Base-by-base conservation (phyloP, 2,797 vertebrate genomes). In the Urocyon cinereoargenteus region DNA sequence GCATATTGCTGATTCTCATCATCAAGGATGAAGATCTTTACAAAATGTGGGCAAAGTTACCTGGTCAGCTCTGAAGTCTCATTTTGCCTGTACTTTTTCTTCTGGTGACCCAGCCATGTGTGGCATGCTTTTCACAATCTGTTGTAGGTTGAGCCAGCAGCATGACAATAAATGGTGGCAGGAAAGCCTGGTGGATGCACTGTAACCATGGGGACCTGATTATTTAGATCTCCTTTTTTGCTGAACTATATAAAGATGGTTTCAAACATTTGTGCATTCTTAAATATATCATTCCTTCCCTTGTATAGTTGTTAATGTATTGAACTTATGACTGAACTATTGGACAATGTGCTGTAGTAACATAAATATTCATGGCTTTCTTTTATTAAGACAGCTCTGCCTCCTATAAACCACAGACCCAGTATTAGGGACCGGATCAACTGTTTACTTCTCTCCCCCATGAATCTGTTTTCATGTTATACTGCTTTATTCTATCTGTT, bases 211-310 rank as follows among this genome's bases (percentile, higher is more conserved):
- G 89, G 75, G 31, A 97, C 59, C 68, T 31, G 75, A 9, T 96
- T 96, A 85, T 88, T 64, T 1, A 85, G 78, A 4, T 94, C 90
- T 96, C 66, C 40, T 66, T 61, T 78, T 85, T 90, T 84, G 68
- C 22, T 94, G 28, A 94, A 34, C 51, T 92, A 19, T 9, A 49
- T 73, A 68, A 78, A 28, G 31, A 62, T 57, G 26, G 34, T 77
- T 92, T 90, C 61, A 87, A 77, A 85, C 21, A 96, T 91, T 22
- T 93, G 91, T 22, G 79, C 53, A 13, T 82, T 72, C 19, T 82
- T 94, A 34, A 96, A 85, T 22, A 81, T 61, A 34, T 89, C 36
- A 6, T 96, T 91, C 12, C 93, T 97, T 26, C 85, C 90, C 5
- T 95, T 86, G 11, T 19, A 12, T 5, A 92, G 86, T 10, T 93